Conservation (phyloP, 2,113 vertebrate genomes). For the Erythrolamprus reginae region DNA sequence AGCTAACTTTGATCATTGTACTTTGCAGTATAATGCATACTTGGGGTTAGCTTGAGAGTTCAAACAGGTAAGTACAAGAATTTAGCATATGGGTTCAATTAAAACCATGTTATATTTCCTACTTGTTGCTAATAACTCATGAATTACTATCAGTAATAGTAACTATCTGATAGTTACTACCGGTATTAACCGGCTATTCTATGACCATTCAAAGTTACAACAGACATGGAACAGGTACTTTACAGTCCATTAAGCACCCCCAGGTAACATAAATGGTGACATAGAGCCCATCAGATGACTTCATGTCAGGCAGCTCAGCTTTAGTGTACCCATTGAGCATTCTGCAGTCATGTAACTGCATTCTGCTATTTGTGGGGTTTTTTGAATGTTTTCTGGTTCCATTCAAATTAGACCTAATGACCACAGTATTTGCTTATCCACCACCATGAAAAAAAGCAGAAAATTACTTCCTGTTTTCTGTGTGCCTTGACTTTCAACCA, state of each 20-base stretch:
- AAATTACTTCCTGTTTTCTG: neutral
- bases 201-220: neutral
- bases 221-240: neutral
- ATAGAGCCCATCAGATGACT: neutral
- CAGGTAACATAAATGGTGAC: neutral
- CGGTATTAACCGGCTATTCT: too few species aligned
- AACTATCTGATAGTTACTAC: too few species aligned
- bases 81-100: neutral
- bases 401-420: neutral
- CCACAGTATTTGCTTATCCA: neutral
- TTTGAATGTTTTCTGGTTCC: neutral
- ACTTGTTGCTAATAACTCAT: neutral
- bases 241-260: neutral
- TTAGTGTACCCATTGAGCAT: neutral
- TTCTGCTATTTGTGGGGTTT: neutral
- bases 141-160: too few species aligned
- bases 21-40: neutral
- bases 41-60: neutral
- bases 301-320: neutral
- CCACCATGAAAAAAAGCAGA: neutral
- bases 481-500: neutral
- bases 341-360: neutral
- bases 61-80: neutral
- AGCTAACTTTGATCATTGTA: neutral
- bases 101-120: neutral